These are phyloP conservation scores for Leucoraja ocellata DNA, from an alignment of 2,797 vertebrate species.

Conservation along the genomic window DNA sequence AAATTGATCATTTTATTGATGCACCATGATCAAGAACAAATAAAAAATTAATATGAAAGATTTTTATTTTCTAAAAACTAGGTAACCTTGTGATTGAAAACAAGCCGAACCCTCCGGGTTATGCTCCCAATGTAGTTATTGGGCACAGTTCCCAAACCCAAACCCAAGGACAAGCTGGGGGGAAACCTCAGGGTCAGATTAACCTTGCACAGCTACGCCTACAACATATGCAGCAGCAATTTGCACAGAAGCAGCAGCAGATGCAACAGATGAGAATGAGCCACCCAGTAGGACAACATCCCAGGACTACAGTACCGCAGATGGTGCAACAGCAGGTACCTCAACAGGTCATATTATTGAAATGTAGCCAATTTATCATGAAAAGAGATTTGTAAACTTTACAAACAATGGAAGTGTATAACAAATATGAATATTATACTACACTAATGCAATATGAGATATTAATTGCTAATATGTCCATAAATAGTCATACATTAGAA, in stretches of 20 bases:
- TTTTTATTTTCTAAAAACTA: constrained; percentile 45
- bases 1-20: background rate
- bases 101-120: constrained; percentile 67
- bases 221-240: constrained; percentile 93
- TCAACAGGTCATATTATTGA: background rate
- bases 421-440: background rate
- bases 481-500: background rate
- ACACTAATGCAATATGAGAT: background rate
- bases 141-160: constrained; percentile 23
- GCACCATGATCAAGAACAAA: background rate
- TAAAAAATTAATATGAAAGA: background rate
- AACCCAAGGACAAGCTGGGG: constrained; percentile 39
- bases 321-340: constrained; percentile 86
- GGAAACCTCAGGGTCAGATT: constrained; percentile 85
- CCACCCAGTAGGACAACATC: constrained; percentile 66
- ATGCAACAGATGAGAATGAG: constrained; percentile 69
- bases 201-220: constrained; percentile 91
- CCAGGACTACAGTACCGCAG: constrained; percentile 67
- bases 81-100: constrained; percentile 95
- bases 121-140: constrained; percentile 76
- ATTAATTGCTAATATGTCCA: background rate
- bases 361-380: background rate
- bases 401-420: too few relatives aligned
- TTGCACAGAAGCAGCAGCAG: constrained; percentile 81
- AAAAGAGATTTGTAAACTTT: background rate